Percentiles rank a stretch among this genome's conserved stretches.
These are phyloP conservation scores for Eupithecia abbreviata DNA, from an alignment of 2,888 invertebrate genomes.

Conservation along the genomic window DNA sequence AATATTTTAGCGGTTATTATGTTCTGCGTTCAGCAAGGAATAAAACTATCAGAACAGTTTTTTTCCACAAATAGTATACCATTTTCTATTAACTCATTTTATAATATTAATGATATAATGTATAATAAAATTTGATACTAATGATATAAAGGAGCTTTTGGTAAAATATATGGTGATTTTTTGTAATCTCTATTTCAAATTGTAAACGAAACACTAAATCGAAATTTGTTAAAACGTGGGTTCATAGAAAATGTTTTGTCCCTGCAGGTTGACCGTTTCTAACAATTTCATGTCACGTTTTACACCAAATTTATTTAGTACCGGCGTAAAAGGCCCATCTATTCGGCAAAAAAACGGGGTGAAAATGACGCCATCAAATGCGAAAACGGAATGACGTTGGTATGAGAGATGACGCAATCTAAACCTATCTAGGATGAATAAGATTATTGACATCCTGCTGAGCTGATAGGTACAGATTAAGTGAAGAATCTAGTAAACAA, in stretches of 20 bases:
- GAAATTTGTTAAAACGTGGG: no score
- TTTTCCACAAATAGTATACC: no score
- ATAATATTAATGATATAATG: no score
- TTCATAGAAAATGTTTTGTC: no score
- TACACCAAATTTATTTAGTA: slow-evolving; percentile 6
- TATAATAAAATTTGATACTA: no score
- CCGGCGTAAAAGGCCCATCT: background rate
- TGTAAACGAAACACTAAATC: no score
- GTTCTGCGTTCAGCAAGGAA: no score
- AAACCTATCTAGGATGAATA: slow-evolving; percentile 17
- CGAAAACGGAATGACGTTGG: slow-evolving; percentile 24
- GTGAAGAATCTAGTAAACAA: slow-evolving; percentile 13
- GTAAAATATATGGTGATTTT: no score
- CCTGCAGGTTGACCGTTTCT: background rate
- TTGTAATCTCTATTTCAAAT: no score
- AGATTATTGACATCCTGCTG: slow-evolving; percentile 19
- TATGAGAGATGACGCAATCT: slow-evolving; percentile 25
- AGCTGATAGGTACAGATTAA: slow-evolving; percentile 11
- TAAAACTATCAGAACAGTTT: no score
- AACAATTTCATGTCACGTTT: slow-evolving; percentile 7
- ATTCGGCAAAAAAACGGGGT: slow-evolving; percentile 25
- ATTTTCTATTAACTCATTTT: no score
- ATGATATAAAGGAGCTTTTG: no score
- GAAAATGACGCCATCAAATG: slow-evolving; percentile 21
- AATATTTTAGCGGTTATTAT: background rate